Conservation (phyloP, 92 coral and sea anemone species). For the Phenganax stokvisi region DNA sequence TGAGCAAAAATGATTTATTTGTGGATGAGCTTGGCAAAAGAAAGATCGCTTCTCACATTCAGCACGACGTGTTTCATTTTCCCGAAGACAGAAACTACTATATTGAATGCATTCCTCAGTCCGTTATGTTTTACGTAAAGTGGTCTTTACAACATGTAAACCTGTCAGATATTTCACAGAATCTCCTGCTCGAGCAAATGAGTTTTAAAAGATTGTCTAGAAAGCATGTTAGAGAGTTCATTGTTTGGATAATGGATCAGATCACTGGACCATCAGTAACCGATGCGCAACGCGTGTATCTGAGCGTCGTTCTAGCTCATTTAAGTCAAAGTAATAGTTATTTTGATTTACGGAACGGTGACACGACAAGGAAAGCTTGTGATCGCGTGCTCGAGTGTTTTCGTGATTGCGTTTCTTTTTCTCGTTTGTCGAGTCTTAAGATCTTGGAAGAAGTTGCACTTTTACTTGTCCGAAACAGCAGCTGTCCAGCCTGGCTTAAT, state of each 20-base stretch:
- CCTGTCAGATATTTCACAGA: background rate
- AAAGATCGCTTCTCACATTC: slow-evolving; percentile 9
- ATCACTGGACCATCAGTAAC: background rate
- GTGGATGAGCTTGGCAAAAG: background rate
- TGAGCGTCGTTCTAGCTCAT: slow-evolving; percentile 14
- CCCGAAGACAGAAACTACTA: background rate
- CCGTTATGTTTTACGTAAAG: slow-evolving; percentile 18
- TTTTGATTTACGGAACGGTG: background rate
- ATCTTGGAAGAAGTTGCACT: slow-evolving; percentile 9
- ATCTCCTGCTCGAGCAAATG: slow-evolving; percentile 1
- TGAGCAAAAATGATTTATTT: background rate
- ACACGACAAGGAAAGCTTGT: background rate
- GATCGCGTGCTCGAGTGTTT: slow-evolving; percentile 29
- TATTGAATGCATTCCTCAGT: background rate
- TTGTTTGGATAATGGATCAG: slow-evolving; percentile 13
- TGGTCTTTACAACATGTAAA: slow-evolving; percentile 1
- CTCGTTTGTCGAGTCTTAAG: slow-evolving; percentile 2
- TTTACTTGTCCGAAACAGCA: slow-evolving; percentile 23
- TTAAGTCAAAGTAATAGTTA: background rate
- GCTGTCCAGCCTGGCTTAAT: slow-evolving; percentile 33
- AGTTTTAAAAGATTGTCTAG: background rate
- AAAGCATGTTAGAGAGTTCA: background rate
- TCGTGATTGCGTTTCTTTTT: background rate
- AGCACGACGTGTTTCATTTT: slow-evolving; percentile 60
- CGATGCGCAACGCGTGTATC: slow-evolving; percentile 13